phyloP scores from a whole-genome alignment of 2,888 invertebrate genomes.

The Ormyrus nitidulus region DNA sequence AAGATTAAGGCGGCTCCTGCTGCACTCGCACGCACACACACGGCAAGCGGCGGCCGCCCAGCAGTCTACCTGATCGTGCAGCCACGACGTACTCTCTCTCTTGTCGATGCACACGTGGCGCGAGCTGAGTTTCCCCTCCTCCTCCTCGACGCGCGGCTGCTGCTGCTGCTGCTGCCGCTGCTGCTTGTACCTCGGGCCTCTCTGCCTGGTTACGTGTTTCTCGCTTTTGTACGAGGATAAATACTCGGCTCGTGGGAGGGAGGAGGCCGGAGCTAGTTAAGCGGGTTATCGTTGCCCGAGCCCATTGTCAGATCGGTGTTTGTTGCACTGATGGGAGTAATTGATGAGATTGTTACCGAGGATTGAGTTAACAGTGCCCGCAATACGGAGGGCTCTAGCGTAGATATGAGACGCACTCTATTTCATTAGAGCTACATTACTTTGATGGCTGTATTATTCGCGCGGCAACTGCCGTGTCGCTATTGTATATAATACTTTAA shows the following conservation, averaged over 20 bases:
- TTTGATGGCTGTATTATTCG: no score
- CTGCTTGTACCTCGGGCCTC: neutral
- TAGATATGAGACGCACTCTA: no score
- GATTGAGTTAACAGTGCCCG: no score
- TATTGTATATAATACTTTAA: no score
- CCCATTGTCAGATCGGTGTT: neutral
- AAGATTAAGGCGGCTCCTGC: neutral
- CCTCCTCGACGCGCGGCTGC: neutral
- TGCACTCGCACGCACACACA: no score
- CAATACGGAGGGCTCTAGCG: no score
- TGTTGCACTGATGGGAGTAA: constrained; percentile 30
- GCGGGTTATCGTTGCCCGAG: neutral
- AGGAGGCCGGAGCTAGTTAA: neutral
- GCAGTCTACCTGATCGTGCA: constrained; percentile 71
- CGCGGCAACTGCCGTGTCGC: no score
- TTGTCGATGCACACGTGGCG: constrained; percentile 47
- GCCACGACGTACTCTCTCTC: constrained; percentile 51
- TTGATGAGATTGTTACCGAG: neutral
- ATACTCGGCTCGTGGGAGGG: neutral
- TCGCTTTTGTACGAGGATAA: constrained; percentile 8
- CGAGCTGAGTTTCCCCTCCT: constrained; percentile 7
- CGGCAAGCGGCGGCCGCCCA: constrained; percentile 65
- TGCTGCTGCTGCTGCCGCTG: no score
- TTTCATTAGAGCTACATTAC: no score
- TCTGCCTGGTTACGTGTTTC: neutral